Evolutionary conservation across 2,797 vertebrate genomes (phyloP), one percentile per base, ranked within the genome.

Genomic region (Ctenopoma multispine): DNA sequence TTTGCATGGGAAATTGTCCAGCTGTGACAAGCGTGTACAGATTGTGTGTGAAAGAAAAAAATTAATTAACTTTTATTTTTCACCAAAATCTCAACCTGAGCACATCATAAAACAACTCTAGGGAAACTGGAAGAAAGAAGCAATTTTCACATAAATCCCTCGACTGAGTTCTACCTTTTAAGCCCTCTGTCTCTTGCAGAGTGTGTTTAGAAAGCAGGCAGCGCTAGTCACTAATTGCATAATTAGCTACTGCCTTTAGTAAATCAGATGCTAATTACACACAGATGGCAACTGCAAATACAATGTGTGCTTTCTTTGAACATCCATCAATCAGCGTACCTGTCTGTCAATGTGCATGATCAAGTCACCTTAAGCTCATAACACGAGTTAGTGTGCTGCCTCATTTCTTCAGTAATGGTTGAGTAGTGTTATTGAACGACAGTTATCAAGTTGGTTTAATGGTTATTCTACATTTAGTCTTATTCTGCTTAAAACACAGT

Each of bases 181-280:
- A 40, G 15, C 54, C 31, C 75, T 38, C 36, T 27, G 47, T 49
- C 18, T 34, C 47, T 61, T 72, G 24, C 72, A 81, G 59, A 34
- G 48, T n/a, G 15, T 66, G 21, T 34, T 21, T 7, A 7, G 49
- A 53, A 29, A 61, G 53, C 64, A 54, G 56, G 0, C 68, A 43
- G 63, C 21, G 15, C 15, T 51, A 65, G 60, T 24, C 54, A 13
- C 59, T 90, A 84, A 87, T 82, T 85, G 68, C 66, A 44, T 79
- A 66, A 88, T 88, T 81, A 80, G 61, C 61, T 59, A 67, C 62
- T 75, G 79, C 31, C 56, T 79, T 75, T 66, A 50, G 69, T 82
- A 84, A 87, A 87, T 83, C 75, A 83, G 64, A 68, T 61, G 77
- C 78, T 87, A 84, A 89, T 85, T 86, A 71, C 69, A 70, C 72